These are phyloP conservation scores for Telmatherina bonti DNA, from an alignment of 2,797 vertebrate genomes.

Conservation along the genomic window DNA sequence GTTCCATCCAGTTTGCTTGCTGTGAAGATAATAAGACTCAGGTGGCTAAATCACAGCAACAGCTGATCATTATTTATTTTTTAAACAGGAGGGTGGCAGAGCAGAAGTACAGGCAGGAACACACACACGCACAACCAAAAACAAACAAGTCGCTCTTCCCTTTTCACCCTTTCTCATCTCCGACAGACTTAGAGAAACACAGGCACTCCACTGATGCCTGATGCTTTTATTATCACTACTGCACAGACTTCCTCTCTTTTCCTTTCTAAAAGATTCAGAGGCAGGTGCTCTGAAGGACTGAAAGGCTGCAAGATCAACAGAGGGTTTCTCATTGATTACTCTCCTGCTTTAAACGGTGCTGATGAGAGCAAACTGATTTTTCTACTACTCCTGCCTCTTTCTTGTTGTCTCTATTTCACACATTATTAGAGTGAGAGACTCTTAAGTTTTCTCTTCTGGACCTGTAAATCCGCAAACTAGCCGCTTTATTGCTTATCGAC, in stretches of 20 bases:
- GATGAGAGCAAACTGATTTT: conserved; percentile 32
- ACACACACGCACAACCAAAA: conserved; percentile 26
- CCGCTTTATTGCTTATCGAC: conserved; percentile 38
- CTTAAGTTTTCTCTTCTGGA: conserved; percentile 18
- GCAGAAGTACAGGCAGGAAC: conserved; percentile 46
- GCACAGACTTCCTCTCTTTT: conserved; percentile 48
- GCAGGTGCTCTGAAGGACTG: conserved; percentile 40
- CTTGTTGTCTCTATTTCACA: conserved; percentile 8
- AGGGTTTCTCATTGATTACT: conserved; percentile 31
- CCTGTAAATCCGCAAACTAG: conserved; percentile 46
- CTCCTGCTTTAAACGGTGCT: conserved; percentile 26
- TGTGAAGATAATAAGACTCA: conserved; percentile 56
- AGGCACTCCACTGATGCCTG: conserved; percentile 27
- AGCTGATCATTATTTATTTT: conserved; percentile 73
- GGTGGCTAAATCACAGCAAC: conserved; percentile 63
- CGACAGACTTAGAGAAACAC: conserved; percentile 18
- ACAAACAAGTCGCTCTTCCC: conserved; percentile 49
- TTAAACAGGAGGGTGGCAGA: conserved; percentile 51
- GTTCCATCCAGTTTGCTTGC: conserved; percentile 36
- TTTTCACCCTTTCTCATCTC: conserved; percentile 19
- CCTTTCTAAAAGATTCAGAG: conserved; percentile 44
- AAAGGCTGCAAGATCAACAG: conserved; percentile 36
- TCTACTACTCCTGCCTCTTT: conserved; percentile 1
- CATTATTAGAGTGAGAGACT: conserved; percentile 33
- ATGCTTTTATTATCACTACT: conserved; percentile 37